These are phyloP conservation scores for Meloidogyne exigua DNA, from an alignment of 1,140 invertebrate species.

Conservation along the genomic window DNA sequence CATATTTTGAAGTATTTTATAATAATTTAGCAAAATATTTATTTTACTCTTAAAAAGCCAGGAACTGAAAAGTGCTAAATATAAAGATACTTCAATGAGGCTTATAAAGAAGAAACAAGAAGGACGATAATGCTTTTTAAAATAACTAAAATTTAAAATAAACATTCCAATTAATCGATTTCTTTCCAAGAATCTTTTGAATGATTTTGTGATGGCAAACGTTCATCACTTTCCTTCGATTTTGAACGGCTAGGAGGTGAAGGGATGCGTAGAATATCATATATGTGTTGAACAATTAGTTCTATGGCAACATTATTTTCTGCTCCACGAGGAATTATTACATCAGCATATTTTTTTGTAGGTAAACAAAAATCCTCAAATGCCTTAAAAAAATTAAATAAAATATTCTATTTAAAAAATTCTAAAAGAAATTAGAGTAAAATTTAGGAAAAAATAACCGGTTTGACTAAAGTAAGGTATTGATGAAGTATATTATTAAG, in stretches of 20 bases:
- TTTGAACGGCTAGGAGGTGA: background rate
- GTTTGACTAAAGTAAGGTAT: constrained; percentile 92
- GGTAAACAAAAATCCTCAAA: constrained; percentile 99
- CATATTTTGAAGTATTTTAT: background rate
- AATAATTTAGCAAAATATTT: too few species aligned
- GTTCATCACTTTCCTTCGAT: constrained; percentile 7
- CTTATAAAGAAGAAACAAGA: too few species aligned
- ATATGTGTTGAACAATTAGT: constrained; percentile 40
- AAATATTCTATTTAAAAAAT: too few species aligned
- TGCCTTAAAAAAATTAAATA: constrained; percentile 86
- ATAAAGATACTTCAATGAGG: too few species aligned
- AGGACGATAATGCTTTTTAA: too few species aligned
- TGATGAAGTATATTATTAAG: constrained; percentile 90
- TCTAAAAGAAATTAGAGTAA: too few species aligned
- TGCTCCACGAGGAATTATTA: constrained; percentile 80
- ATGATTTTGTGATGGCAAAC: background rate
- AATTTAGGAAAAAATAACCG: constrained; percentile 10
- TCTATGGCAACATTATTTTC: constrained; percentile 45
- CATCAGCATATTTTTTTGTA: constrained; percentile 98
- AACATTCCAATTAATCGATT: background rate
- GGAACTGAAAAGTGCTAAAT: too few species aligned
- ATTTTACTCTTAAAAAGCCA: too few species aligned
- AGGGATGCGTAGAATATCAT: constrained; percentile 34
- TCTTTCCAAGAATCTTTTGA: background rate
- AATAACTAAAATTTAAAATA: background rate